These are phyloP conservation scores for Plebejus argus DNA, from an alignment of 2,888 invertebrate genomes.

Conservation along the genomic window DNA sequence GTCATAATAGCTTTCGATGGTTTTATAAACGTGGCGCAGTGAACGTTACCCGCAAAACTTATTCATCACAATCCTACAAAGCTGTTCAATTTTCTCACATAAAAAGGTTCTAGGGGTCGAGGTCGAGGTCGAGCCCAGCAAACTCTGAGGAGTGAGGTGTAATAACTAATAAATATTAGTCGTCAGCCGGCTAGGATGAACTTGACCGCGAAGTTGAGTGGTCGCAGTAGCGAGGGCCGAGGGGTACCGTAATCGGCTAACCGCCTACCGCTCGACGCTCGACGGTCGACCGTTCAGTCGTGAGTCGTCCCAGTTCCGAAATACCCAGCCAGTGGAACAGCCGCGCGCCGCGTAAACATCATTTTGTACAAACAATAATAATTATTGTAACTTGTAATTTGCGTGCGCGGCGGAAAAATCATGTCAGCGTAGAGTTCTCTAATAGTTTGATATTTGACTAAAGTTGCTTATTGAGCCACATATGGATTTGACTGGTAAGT, in stretches of 20 bases:
- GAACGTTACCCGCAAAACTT: too few relatives aligned
- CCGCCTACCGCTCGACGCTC: not conserved
- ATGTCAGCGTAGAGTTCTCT: not conserved
- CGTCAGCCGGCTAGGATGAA: not conserved
- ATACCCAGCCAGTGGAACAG: not conserved
- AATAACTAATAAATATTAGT: not conserved
- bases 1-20: not conserved
- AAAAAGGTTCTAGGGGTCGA: too few relatives aligned
- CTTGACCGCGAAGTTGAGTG: not conserved
- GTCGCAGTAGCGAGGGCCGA: not conserved
- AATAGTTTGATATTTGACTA: not conserved
- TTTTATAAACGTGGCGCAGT: not conserved
- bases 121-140: too few relatives aligned
- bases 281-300: too few relatives aligned
- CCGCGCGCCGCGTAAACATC: not conserved
- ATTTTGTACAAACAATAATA: not conserved
- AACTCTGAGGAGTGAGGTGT: too few relatives aligned
- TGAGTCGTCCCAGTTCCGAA: not conserved
- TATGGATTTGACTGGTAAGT: constrained; percentile 35
- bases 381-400: not conserved
- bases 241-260: not conserved
- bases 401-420: not conserved
- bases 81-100: too few relatives aligned
- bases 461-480: constrained; percentile 27
- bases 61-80: too few relatives aligned